A percentile compares a stretch with the other conserved stretches of the same genome.
These are phyloP conservation scores for Sesamia inferens DNA, from an alignment of 2,888 invertebrate species.

Conservation along the genomic window DNA sequence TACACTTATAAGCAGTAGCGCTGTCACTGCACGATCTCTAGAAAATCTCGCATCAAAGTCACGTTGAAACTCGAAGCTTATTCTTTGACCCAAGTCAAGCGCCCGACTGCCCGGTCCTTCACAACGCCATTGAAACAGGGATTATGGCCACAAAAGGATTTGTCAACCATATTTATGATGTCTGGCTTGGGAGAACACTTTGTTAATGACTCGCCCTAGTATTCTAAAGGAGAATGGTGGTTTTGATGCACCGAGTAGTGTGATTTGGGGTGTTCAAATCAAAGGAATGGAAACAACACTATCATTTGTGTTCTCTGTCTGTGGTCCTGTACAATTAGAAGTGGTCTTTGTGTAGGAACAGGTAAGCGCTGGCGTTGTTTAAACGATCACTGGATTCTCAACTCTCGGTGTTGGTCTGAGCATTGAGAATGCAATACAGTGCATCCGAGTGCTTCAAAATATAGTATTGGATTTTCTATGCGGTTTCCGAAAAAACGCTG, in stretches of 20 bases:
- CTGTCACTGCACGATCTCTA: background rate
- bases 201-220: constrained; percentile 22
- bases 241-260: background rate
- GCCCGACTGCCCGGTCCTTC: background rate
- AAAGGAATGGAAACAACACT: background rate
- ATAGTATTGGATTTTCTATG: background rate
- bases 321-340: background rate
- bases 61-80: background rate
- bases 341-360: background rate
- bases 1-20: too few relatives aligned
- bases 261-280: background rate
- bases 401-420: background rate
- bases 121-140: constrained; percentile 17
- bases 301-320: background rate
- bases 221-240: background rate
- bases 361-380: background rate
- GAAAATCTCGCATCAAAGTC: background rate
- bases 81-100: background rate
- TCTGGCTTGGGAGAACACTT: constrained; percentile 6
- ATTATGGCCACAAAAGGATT: constrained; percentile 31
- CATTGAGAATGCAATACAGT: background rate
- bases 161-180: constrained; percentile 3
- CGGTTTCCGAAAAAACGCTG: background rate
- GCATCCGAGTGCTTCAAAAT: background rate
- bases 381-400: background rate